Evolutionary conservation across 2,797 vertebrate species (phyloP), one percentile per base, ranked within the genome.

Genomic region (Eremophila alpestris): DNA sequence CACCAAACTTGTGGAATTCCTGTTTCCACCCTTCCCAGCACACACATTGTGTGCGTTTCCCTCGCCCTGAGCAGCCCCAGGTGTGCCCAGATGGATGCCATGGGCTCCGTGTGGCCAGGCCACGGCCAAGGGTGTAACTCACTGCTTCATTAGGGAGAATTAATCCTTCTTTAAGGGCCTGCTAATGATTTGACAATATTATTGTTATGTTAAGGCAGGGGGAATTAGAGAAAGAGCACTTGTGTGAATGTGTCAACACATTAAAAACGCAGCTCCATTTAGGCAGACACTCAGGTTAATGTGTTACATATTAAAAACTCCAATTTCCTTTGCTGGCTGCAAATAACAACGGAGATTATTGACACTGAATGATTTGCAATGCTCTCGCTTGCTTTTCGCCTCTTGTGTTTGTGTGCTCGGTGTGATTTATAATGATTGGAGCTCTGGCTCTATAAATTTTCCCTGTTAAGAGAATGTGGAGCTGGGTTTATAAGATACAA

Each of bases 221-320:
- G 41, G 79, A 96, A 93, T 93, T 88, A 93, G 78, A 95, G 90
- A 94, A 95, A 75, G 79, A 95, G 92, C 69, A 87, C 76, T 96
- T 95, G 93, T 94, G 80, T 87, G 92, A 88, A 76, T 93, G 68
- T 90, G 91, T 93, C 92, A 94, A 86, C 86, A 95, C 93, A 84
- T 87, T 95, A 92, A 86, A 85, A 95, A 88, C 9, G 32, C 89
- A 90, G 80, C 81, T 77, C 93, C 91, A 74, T 91, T 95, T 97
- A 84, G 74, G 89, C 79, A 86, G 93, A 85, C 86, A 64, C 94
- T 95, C 81, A 87, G 91, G 87, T 94, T 97, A 96, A 96, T 95
- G 95, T 95, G 92, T 91, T 95, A 94, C 92, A 87, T 91, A 95
- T 94, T 97, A 94, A 96, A 95, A 95, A 93, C 83, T 89, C 90